phyloP scores from a whole-genome alignment of 2,888 invertebrate genomes.

The Mesochorus sp. region DNA sequence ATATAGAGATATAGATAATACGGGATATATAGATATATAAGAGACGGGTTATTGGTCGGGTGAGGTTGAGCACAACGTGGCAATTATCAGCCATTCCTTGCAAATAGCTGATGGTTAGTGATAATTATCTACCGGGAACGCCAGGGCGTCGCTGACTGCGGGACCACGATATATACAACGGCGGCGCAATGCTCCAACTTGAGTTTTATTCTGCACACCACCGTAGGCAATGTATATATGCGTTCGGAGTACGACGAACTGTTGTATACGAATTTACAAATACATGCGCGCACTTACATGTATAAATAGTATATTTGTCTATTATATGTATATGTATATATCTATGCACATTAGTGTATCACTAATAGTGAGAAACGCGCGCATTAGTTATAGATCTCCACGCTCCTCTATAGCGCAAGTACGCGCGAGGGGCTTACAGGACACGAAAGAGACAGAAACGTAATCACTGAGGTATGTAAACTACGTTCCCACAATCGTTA shows the following conservation, averaged over 20 bases:
- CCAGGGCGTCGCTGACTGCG: conserved; percentile 78
- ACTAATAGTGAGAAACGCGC: conserved; percentile 33
- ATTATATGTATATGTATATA: not conserved
- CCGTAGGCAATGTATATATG: conserved; percentile 47
- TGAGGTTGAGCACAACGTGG: conserved; percentile 80
- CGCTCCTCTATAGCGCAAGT: not conserved
- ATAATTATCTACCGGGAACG: conserved; percentile 81
- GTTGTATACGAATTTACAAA: not conserved
- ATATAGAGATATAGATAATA: not conserved
- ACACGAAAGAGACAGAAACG: conserved; percentile 18
- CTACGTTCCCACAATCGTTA: conserved; percentile 58
- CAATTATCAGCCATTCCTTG: conserved; percentile 82
- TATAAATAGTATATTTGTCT: not conserved
- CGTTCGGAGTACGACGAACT: conserved; percentile 58
- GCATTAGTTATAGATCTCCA: conserved; percentile 27
- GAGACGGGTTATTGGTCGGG: conserved; percentile 79
- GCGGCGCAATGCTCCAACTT: conserved; percentile 11
- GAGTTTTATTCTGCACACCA: conserved; percentile 29
- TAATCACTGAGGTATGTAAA: conserved; percentile 56
- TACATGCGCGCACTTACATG: not conserved
- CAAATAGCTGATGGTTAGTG: conserved; percentile 82
- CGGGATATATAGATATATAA: conserved; percentile 67
- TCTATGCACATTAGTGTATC: conserved; percentile 3
- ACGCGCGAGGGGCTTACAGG: not conserved
- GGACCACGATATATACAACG: conserved; percentile 52